phyloP scores from a whole-genome alignment of 2,113 vertebrate genomes.

The Prunella fulvescens region DNA sequence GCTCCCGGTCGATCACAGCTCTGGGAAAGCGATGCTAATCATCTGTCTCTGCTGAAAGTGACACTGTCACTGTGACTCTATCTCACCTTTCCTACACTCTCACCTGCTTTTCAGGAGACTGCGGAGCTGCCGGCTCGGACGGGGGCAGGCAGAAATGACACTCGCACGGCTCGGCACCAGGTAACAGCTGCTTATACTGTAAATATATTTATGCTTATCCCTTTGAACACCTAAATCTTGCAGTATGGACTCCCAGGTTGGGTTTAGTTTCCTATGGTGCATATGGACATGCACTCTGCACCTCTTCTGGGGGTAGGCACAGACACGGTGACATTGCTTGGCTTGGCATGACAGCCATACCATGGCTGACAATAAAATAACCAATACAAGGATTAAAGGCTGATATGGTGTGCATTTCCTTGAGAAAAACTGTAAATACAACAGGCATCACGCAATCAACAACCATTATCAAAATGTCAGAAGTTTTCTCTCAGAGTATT shows the following conservation, averaged over 20 bases:
- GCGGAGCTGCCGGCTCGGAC: fast-evolving
- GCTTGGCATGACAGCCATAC: neutral
- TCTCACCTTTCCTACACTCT: neutral
- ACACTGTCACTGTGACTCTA: neutral
- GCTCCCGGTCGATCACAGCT: neutral
- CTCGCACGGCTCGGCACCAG: neutral
- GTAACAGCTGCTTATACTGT: neutral
- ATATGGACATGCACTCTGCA: fast-evolving
- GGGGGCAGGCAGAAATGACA: neutral
- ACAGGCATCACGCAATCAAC: fast-evolving
- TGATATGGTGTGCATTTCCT: neutral
- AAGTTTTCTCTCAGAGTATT: neutral
- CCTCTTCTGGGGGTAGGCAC: fast-evolving
- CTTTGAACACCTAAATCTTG: neutral
- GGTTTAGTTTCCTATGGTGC: neutral
- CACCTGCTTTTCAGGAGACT: neutral
- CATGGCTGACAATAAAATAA: fast-evolving
- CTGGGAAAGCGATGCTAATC: neutral
- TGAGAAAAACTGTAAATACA: neutral
- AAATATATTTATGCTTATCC: neutral
- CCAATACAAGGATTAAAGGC: fast-evolving
- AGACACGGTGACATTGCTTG: neutral
- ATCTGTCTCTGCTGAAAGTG: fast-evolving
- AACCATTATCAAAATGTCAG: fast-evolving
- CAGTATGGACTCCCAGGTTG: fast-evolving